Base-by-base conservation (phyloP, 2,113 vertebrate genomes). In the Otocyon megalotis region DNA sequence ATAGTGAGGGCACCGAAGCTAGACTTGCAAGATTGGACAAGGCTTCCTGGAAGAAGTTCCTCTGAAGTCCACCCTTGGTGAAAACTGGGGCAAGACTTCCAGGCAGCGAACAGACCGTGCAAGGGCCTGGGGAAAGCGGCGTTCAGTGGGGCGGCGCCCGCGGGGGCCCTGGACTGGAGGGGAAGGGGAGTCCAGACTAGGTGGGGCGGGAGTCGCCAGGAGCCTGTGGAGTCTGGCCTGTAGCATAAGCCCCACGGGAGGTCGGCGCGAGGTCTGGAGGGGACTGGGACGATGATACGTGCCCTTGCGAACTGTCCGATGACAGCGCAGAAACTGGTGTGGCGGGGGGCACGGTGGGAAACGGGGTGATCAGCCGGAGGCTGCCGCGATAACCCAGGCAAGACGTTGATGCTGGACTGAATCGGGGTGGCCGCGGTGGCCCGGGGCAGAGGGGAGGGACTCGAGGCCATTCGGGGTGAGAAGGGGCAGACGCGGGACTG, bases 351-450 rank as follows among this genome's bases (percentile, higher is more conserved):
- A 12, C 3, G 20, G 28, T 3, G 20, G 58, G n/a, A 35, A 62
- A n/a, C 0, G 1, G 54, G 13, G 35, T 4, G 2, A 17, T 43
- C 15, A 1, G 62, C 16, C 35, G 50, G 37, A 90, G 32, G 20
- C 35, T 24, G 30, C 7, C 8, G 22, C 30, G 17, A 1, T 28
- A 60, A 62, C 24, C 62, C 14, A 6, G 48, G 53, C 10, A 15
- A n/a, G 65, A 24, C 58, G 43, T 14, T 0, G 43, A 16, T 12
- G 2, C 63, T 5, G 16, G 56, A 28, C 43, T 3, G 54, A 10
- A 9, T 26, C 37, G 37, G 19, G 35, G 19, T 1, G 0, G 43
- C 43, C 1, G 0, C 0, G 1, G 26, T 11, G 26, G 50, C 12
- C 48, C 30, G 15, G n/a, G 37, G 67, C 19, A 0, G 14, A 1